These are phyloP conservation scores for Rhea pennata DNA, from an alignment of 2,113 vertebrate genomes.

Conservation along the genomic window DNA sequence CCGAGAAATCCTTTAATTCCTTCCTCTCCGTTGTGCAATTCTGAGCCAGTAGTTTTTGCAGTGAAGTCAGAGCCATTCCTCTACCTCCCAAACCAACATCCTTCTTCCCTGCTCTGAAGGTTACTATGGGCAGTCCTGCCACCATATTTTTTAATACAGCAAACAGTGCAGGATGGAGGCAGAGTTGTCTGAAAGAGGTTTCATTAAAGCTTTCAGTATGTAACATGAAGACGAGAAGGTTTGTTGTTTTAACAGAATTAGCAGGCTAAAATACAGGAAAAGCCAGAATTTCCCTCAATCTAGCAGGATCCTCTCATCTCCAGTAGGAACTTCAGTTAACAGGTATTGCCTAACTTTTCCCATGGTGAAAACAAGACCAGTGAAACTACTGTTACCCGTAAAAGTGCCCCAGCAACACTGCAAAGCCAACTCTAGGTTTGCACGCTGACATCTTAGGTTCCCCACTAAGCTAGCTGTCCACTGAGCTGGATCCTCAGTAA, in stretches of 20 bases:
- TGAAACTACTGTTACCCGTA: not conserved
- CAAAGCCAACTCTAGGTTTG: not conserved
- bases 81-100: not conserved
- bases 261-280: not conserved
- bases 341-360: not conserved
- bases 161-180: not conserved
- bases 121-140: not conserved
- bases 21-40: conserved; percentile 1
- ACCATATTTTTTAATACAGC: not conserved
- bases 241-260: not conserved
- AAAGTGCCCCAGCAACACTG: not conserved
- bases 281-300: not conserved
- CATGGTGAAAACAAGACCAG: not conserved
- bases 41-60: not conserved
- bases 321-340: not conserved
- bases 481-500: not conserved
- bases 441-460: not conserved
- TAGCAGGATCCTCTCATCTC: not conserved
- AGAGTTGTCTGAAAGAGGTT: not conserved
- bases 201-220: not conserved
- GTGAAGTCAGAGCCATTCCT: not conserved
- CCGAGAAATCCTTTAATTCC: not conserved
- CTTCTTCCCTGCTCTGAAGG: not conserved
- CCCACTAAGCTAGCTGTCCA: not conserved
- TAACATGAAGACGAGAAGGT: not conserved